These are phyloP conservation scores for Scotopteryx bipunctaria DNA, from an alignment of 2,888 invertebrate genomes.

Conservation along the genomic window DNA sequence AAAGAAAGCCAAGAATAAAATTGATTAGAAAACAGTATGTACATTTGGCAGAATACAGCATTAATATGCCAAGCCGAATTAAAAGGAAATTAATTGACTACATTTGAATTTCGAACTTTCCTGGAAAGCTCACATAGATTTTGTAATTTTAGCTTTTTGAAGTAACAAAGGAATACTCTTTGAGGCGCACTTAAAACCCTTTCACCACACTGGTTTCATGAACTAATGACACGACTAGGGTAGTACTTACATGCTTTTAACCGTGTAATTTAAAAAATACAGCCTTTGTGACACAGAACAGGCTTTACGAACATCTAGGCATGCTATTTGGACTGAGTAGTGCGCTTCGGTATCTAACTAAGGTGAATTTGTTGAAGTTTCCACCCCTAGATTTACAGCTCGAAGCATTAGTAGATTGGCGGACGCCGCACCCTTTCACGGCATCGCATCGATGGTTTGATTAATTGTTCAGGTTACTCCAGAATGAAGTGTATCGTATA, in stretches of 20 bases:
- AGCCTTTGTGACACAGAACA: no score
- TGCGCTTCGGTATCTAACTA: no score
- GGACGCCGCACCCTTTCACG: conserved; percentile 30
- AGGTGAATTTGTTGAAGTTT: conserved; percentile 14
- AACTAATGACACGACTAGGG: no score
- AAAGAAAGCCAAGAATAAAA: neutral
- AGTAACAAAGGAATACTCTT: no score
- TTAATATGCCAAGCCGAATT: conserved; percentile 1
- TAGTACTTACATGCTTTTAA: neutral
- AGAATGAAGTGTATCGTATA: neutral
- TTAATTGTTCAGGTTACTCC: neutral
- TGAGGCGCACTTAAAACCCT: no score
- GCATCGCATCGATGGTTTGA: neutral
- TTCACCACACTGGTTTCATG: no score
- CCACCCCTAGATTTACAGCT: conserved; percentile 17
- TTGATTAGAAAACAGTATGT: neutral
- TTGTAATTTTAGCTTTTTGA: no score
- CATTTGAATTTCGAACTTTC: conserved; percentile 5
- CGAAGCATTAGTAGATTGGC: conserved; percentile 22
- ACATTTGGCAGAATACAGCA: neutral
- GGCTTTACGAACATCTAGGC: no score
- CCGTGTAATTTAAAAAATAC: no score
- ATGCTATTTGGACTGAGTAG: no score
- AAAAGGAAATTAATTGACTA: neutral
- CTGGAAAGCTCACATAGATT: neutral